phyloP scores from a whole-genome alignment of 2,113 vertebrate species.

The Boleophthalmus pectinirostris region DNA sequence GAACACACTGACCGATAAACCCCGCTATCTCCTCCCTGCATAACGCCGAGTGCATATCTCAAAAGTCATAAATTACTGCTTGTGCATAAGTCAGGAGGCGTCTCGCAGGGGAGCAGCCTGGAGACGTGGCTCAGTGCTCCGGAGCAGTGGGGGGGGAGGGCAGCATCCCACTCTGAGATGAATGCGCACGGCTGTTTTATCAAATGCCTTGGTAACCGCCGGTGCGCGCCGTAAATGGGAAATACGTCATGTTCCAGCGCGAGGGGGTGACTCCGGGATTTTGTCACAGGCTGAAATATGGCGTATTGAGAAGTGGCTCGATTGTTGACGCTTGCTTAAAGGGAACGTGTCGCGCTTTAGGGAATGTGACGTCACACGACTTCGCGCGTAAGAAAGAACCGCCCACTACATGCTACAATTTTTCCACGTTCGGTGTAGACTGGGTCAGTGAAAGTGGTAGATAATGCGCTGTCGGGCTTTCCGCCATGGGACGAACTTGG shows the following conservation, averaged over 20 bases:
- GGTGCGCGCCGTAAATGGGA: slow-evolving; percentile 49
- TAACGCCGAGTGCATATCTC: slow-evolving; percentile 45
- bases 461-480: too few relatives aligned
- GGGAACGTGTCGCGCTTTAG: too few relatives aligned
- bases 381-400: too few relatives aligned
- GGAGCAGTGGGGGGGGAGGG: slow-evolving; percentile 46
- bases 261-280: slow-evolving; percentile 34
- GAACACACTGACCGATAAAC: neutral
- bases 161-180: slow-evolving; percentile 63
- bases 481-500: too few relatives aligned
- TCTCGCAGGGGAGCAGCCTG: slow-evolving; percentile 67
- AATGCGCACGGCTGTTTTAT: slow-evolving; percentile 58
- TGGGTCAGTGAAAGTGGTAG: too few relatives aligned
- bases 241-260: slow-evolving; percentile 37
- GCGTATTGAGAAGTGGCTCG: neutral
- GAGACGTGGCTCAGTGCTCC: slow-evolving; percentile 62
- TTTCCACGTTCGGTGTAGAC: too few relatives aligned
- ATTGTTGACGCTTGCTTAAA: slow-evolving; percentile 36
- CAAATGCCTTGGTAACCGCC: slow-evolving; percentile 64
- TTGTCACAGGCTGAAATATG: slow-evolving; percentile 35
- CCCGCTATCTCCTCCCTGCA: slow-evolving; percentile 35
- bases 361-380: too few relatives aligned
- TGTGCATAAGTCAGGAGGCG: slow-evolving; percentile 69
- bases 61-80: slow-evolving; percentile 72
- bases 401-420: too few relatives aligned